Conservation (phyloP, 2,888 invertebrate genomes). For the Flexamia atlantica region DNA sequence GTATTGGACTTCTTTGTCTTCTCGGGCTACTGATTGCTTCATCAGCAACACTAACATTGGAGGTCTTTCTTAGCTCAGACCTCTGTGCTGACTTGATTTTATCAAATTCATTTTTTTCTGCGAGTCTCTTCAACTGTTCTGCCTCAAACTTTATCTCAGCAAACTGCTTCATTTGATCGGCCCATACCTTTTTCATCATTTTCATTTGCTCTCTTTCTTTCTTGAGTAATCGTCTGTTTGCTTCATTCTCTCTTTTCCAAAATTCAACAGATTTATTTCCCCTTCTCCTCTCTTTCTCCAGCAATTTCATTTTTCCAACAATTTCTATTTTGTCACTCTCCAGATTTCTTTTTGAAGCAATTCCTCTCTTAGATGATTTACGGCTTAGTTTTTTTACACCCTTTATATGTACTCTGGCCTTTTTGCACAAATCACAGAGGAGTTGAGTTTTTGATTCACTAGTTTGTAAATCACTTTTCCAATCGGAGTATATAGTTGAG, state of each 20-base stretch:
- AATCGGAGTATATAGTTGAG: background rate
- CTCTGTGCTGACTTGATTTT: background rate
- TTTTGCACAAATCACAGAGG: background rate
- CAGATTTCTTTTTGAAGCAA: background rate
- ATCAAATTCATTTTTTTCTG: too few relatives aligned
- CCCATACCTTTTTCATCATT: background rate
- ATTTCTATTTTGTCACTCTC: background rate
- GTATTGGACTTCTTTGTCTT: background rate
- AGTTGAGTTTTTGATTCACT: background rate
- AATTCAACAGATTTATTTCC: background rate
- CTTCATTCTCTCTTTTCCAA: background rate
- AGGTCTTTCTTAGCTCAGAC: background rate
- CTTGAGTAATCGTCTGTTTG: background rate
- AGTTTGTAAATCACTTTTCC: background rate
- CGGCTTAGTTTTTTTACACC: background rate
- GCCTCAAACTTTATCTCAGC: background rate
- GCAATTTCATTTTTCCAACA: background rate
- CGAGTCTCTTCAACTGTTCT: background rate
- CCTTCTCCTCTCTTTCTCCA: background rate
- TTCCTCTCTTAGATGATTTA: background rate
- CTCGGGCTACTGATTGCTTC: background rate
- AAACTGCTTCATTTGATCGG: background rate
- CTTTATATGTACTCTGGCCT: background rate
- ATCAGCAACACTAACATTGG: background rate
- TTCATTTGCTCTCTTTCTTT: background rate